Base-by-base conservation (phyloP, 2,113 vertebrate species). In the Rhineura floridana region DNA sequence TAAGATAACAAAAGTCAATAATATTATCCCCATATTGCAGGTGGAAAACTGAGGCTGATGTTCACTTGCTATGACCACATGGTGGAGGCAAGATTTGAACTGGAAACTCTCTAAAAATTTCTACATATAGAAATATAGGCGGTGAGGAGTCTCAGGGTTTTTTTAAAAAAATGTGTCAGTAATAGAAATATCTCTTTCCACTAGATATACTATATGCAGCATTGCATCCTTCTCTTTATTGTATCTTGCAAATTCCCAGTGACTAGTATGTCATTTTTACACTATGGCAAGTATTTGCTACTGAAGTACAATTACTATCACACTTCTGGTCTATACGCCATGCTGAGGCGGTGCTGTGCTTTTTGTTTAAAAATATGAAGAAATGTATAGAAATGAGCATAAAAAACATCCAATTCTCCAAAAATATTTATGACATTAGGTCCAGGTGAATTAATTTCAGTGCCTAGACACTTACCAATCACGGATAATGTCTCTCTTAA, bases 381-480 rank as follows among this genome's bases (percentile, higher is more conserved):
- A 72, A 62, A 9, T n/a, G 44, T 85, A 39, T 44, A n/a, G 55
- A 62, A 73, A 63, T 33, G 55, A 85, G 25, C 39, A 42, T 62
- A 9, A 1, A 63, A 80, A 85, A 48, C n/a, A 55, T 46, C 83
- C 63, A 73, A 62, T 36, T 30, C 23, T 42, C 17, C 36, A 75
- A 17, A 33, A 12, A 42, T 72, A 87, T 62, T 52, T 78, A 55
- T 21, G 23, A 46, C 59, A 83, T 67, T 77, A 52, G 62, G 59
- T 52, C 44, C 70, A 62, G 42, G n/a, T 63, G 72, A 83, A 75
- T 76, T 87, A 81, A 73, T 81, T 81, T 59, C 46, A 65, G 48
- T 50, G n/a, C 15, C 87, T 55, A 83, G 25, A 84, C 63, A 84
- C 19, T 85, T 89, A 89, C n/a, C 11, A 0, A 90, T 84, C 15